Evolutionary conservation across 1,140 invertebrate species (phyloP), one percentile per base, ranked within the genome.

Genomic region (Maniola jurtina): DNA sequence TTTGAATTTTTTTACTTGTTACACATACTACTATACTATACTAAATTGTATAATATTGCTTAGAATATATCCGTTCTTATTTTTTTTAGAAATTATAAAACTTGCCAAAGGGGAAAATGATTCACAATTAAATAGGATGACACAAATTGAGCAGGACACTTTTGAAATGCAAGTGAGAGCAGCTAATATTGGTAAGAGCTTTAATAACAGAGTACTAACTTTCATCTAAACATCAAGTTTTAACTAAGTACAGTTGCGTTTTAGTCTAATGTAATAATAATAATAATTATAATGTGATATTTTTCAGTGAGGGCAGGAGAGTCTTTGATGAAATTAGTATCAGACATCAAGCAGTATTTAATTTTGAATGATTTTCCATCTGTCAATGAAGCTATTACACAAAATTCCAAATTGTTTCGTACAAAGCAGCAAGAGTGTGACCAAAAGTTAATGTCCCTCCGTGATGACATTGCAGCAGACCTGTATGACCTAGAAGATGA

Each of bases 331-430:
- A 99, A 99, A 90, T 91, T 99, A 5, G 97, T 99, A 5, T 97
- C 97, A 0, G 98, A 99, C 84, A 96, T 99, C 13, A 99, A 99
- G 82, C 98, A 99, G 77, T 99, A 98, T 84, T 91, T 99, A 15
- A 99, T 99, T 71, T 92, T 99, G 10, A 99, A 99, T 90, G 98
- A 99, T 87, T 99, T 99, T 81, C 97, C 97, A 36, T 98, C 97
- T 0, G 97, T 99, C 0, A 99, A 99, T 90, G 98, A 99, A 84
- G 96, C 97, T 0, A 99, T 99, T 67, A 94, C 95, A 10, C 95
- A 96, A 76, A 98, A 98, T 76, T 97, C 96, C 5, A 96, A 97
- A 83, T 80, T 98, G 16, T 98, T 97, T 81, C 93, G 96, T 64
- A 94, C 95, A 0, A 97, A 97, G 81, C 97, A 98, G 91, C 94